These are phyloP conservation scores for Acipenser oxyrinchus DNA, from an alignment of 2,797 vertebrate genomes.

Conservation along the genomic window DNA sequence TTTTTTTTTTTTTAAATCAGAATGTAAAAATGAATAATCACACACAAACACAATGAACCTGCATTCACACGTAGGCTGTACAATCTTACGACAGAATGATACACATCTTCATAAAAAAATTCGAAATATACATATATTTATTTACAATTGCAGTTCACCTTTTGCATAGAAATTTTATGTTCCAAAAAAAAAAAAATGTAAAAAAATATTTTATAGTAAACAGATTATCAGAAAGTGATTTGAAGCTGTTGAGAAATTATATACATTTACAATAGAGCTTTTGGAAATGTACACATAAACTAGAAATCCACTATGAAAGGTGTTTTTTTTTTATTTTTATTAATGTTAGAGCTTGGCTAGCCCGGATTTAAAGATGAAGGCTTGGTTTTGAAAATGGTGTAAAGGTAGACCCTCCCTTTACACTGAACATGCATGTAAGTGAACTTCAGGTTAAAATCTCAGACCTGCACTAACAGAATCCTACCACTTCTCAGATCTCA, in stretches of 20 bases:
- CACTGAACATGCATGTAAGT: too few relatives aligned
- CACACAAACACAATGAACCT: constrained; percentile 23
- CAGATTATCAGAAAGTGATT: constrained; percentile 41
- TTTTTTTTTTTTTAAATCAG: too few relatives aligned
- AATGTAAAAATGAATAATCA: not conserved
- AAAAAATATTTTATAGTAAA: constrained; percentile 48
- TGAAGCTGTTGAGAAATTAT: constrained; percentile 22
- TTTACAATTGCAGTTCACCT: constrained; percentile 47
- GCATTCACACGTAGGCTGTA: constrained; percentile 23
- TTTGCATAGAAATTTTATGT: constrained; percentile 55
- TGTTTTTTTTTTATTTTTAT: too few relatives aligned
- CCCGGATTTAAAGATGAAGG: too few relatives aligned
- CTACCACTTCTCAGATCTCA: too few relatives aligned
- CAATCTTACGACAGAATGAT: constrained; percentile 7
- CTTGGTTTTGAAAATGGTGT: too few relatives aligned
- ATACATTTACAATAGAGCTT: not conserved
- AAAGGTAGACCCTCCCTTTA: too few relatives aligned
- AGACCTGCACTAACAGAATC: too few relatives aligned
- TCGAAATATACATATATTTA: constrained; percentile 45
- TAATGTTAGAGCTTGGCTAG: too few relatives aligned
- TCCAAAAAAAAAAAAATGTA: constrained; percentile 38
- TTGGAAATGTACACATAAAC: too few relatives aligned
- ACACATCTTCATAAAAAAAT: constrained; percentile 13
- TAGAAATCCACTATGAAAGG: too few relatives aligned
- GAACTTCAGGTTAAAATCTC: too few relatives aligned